A percentile compares a stretch with the other conserved stretches of the same genome.
phyloP scores from a whole-genome alignment of 2,113 vertebrate species.

The Suricata suricatta region DNA sequence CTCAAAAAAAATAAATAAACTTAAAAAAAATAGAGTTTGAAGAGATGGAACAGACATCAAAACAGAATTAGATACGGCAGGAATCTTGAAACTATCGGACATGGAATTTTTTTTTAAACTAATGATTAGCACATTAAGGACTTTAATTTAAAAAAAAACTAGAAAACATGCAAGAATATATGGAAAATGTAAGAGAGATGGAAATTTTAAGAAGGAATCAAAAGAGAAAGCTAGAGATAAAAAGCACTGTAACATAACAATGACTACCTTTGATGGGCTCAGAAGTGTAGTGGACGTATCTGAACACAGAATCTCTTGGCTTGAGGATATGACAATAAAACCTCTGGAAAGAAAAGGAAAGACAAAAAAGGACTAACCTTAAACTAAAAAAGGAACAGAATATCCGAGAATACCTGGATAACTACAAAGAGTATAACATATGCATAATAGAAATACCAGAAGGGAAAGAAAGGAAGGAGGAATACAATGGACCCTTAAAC shows the following conservation, averaged over 20 bases:
- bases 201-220: background rate
- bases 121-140: background rate
- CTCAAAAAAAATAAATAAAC: too few relatives aligned
- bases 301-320: background rate
- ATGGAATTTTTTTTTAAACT: background rate
- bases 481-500: background rate
- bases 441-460: background rate
- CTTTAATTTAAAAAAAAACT: background rate
- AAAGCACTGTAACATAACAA: background rate
- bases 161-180: background rate
- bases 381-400: background rate
- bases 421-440: background rate
- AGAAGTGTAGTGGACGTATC: background rate
- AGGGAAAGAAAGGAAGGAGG: background rate
- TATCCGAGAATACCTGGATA: background rate
- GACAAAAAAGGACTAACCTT: background rate
- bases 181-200: background rate
- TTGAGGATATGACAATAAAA: background rate
- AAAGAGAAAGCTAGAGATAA: background rate
- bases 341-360: background rate
- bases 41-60: background rate
- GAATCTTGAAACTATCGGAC: background rate
- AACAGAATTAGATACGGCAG: background rate
- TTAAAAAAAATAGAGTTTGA: background rate
- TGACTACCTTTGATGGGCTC: background rate